Evolutionary conservation across 2,113 vertebrate genomes (phyloP), one percentile per base, ranked within the genome.

Genomic region (Nannospalax galili): DNA sequence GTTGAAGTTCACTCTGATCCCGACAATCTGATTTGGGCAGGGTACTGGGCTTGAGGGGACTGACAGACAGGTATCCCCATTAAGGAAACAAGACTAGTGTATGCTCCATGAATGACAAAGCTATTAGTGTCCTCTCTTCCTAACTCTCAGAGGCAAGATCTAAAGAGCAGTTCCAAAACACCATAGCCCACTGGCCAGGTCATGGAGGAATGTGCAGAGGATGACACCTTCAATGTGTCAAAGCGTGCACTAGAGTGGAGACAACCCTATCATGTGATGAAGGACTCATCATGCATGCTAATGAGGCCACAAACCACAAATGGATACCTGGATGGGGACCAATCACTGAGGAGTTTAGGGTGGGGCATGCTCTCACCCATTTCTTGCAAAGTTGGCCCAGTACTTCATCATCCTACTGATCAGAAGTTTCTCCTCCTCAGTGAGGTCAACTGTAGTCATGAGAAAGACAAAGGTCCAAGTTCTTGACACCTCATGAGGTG

Each of bases 331-430:
- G 30, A 22, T 56, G 65, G 42, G 17, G 82, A 69, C 65, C 62
- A 30, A 56, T 6, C 30, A 9, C 16, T 32, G 22, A 28, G 19
- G 20, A 52, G 15, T 30, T 52, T 37, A 84, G 58, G 19, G 28
- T 15, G 14, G 20, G 37, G 16, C 22, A 5, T 24, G 20, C 62
- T 79, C 99, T 99, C 92, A 99, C 99, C 99, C 98, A 40, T 94
- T 52, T 52, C 48, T 6, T 52, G 48, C 48, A 52, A 52, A 52
- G 48, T 52, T 52, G 48, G 48, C 48, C 48, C 48, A 52, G 48
- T 52, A 52, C 48, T 52, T 52, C 48, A 52, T 52, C 48, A 52
- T 52, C 48, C 11, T 52, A 6, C 48, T 52, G 48, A 6, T 52
- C 48, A 52, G 48, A 52, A 52, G 48, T 11, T 52, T 19, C 32